Base-by-base conservation (phyloP, 2,888 invertebrate genomes). In the Conomelus anceps region DNA sequence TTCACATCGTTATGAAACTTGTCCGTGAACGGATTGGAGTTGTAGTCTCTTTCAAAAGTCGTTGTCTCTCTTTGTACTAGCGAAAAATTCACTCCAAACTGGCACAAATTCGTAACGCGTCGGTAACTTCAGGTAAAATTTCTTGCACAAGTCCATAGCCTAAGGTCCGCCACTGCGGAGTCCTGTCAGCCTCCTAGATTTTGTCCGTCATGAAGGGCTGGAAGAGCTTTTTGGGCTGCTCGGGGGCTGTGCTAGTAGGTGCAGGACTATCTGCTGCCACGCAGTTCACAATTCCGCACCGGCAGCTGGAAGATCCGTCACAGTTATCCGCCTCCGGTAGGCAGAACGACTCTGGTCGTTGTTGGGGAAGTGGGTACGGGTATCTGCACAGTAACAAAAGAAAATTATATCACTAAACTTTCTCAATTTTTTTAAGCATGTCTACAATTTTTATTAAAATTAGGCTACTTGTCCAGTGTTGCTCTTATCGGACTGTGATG, bases 161-260 rank as follows among this genome's bases (percentile, higher is more conserved):
- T n/a, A n/a, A n/a, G n/a, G n/a, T n/a, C n/a, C n/a, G n/a, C n/a
- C n/a, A n/a, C n/a, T n/a, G n/a, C n/a, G n/a, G n/a, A n/a, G n/a
- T n/a, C n/a, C n/a, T n/a, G n/a, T n/a, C n/a, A n/a, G n/a, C n/a
- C n/a, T 63, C n/a, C 63, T 63, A 63, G 63, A 63, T 63, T 7
- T 63, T 86, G 84, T 95, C 95, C 88, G 94, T 94, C 92, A 96
- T 97, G 93, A 97, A 97, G 0, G 97, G 97, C 92, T 97, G 96
- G 92, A 97, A 97, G 23, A 97, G 94, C 92, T 96, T 96, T 0
- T 93, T 93, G 20, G 90, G 91, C 89, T 93, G 92, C 86, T 94
- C 93, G 90, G 90, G 87, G 90, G 90, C 92, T 91, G 91, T 92
- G 92, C 92, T 92, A 92, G 85, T 91, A 92, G 91, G 91, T 93